These are phyloP conservation scores for Neria commutata DNA, from an alignment of 2,888 invertebrate genomes.

Conservation along the genomic window DNA sequence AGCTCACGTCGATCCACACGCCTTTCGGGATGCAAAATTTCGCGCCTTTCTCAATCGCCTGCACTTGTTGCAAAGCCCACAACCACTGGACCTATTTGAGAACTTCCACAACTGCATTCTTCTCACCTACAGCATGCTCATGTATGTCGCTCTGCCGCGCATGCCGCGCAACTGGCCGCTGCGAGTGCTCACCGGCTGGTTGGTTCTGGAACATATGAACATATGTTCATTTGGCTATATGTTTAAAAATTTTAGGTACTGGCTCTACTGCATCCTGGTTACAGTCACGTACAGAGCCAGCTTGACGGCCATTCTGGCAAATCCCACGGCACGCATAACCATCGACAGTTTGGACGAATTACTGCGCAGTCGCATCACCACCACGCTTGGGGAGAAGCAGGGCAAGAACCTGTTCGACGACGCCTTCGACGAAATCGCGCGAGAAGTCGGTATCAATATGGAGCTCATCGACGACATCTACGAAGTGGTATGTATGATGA, in stretches of 20 bases:
- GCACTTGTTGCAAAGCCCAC: not conserved
- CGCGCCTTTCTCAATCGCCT: slow-evolving; percentile 44
- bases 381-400: slow-evolving; percentile 77
- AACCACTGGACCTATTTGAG: slow-evolving; percentile 69
- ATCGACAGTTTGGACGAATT: slow-evolving; percentile 78
- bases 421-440: slow-evolving; percentile 71
- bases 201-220: no score
- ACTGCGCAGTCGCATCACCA: slow-evolving; percentile 69
- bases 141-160: slow-evolving; percentile 78
- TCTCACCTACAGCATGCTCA: slow-evolving; percentile 81
- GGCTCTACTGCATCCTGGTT: slow-evolving; percentile 81
- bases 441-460: slow-evolving; percentile 72
- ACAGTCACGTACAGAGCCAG: slow-evolving; percentile 83
- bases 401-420: slow-evolving; percentile 73
- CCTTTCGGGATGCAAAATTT: slow-evolving; percentile 42
- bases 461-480: slow-evolving; percentile 69
- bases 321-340: slow-evolving; percentile 76
- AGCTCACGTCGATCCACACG: slow-evolving; percentile 15
- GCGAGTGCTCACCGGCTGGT: slow-evolving; percentile 73
- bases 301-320: slow-evolving; percentile 83
- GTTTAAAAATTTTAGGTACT: slow-evolving; percentile 69
- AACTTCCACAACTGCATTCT: slow-evolving; percentile 75
- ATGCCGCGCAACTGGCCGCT: slow-evolving; percentile 82
- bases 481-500: slow-evolving; percentile 64
- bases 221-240: no score